Base-by-base conservation (phyloP, 2,113 vertebrate species). In the Stomatorhinus ivindoensis region DNA sequence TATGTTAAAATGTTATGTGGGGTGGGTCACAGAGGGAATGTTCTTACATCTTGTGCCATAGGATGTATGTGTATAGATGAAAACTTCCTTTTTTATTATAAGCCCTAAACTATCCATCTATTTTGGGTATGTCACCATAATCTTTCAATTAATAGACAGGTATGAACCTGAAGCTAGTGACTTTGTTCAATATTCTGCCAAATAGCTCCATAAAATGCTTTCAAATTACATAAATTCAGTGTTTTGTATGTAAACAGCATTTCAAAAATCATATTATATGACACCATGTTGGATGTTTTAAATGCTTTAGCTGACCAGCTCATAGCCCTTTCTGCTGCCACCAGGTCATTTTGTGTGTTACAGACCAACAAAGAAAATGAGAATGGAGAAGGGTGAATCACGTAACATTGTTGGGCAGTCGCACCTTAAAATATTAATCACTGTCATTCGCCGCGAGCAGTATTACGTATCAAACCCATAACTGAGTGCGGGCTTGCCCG, bases 401-500 rank as follows among this genome's bases (percentile, higher is more conserved):
- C 82, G 39, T 24, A 84, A 84, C 82, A 84, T 21, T 24, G 21
- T 84, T 84, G 24, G 82, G 10, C 21, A 3, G 35, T 84, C 42
- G 47, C 82, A 84, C 82, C 82, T 84, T 84, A 47, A 47, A 84
- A 84, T 84, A 84, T 84, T 46, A 84, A 84, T 84, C 21, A 46
- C 19, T n/a, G 42, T 84, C 61, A 84, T 42, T 84, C 21, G 42
- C 42, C 82, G 44, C 44, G 82, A 44, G 21, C 19, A 21, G 42
- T 84, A 84, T 84, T 84, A 84, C 82, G 82, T 42, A 84, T 84
- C 82, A 42, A 21, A 46, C 9, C 3, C 19, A 84, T 84, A 44
- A 19, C 82, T 9, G 24, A 39, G 19, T 4, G 7, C 86, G 42
- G 61, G 21, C 4, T 27, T 44, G 19, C 27, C 15, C 48, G 2